These are phyloP conservation scores for Drosophila buzzatii DNA, from an alignment of 2,888 invertebrate genomes.

Conservation along the genomic window DNA sequence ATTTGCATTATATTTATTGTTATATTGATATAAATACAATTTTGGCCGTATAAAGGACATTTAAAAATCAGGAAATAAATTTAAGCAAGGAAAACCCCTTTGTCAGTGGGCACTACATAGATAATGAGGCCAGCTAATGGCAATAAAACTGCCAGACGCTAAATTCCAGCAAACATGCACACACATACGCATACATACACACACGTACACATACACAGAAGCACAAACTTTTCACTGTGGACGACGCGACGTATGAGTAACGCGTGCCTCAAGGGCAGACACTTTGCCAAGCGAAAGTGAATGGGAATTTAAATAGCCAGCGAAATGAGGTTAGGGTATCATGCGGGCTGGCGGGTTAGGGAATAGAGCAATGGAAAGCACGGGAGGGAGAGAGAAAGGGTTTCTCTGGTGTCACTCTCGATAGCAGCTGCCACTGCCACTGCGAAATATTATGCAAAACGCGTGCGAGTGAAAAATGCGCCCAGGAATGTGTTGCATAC, in stretches of 20 bases:
- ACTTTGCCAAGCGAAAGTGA: slow-evolving; percentile 54
- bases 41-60: neutral
- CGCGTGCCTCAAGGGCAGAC: slow-evolving; percentile 66
- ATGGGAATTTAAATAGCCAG: slow-evolving; percentile 67
- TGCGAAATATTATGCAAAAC: slow-evolving; percentile 43
- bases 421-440: slow-evolving; percentile 28
- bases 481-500: slow-evolving; percentile 74
- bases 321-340: neutral
- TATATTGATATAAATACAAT: neutral
- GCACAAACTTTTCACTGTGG: slow-evolving; percentile 8
- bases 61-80: slow-evolving; percentile 28
- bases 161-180: slow-evolving; percentile 23
- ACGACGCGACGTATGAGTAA: slow-evolving; percentile 60
- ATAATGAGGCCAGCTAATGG: slow-evolving; percentile 59
- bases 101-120: slow-evolving; percentile 27
- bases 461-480: slow-evolving; percentile 33
- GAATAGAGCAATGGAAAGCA: neutral
- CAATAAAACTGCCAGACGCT: slow-evolving; percentile 54
- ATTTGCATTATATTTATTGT: neutral
- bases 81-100: neutral
- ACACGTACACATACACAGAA: slow-evolving; percentile 15
- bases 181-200: slow-evolving; percentile 30
- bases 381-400: neutral
- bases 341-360: neutral
- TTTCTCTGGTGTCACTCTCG: slow-evolving; percentile 40